A percentile compares a stretch with the other conserved stretches of the same genome.
These are phyloP conservation scores for Pseudobourletiella spinata DNA, from an alignment of 1,140 invertebrate species.

Conservation along the genomic window DNA sequence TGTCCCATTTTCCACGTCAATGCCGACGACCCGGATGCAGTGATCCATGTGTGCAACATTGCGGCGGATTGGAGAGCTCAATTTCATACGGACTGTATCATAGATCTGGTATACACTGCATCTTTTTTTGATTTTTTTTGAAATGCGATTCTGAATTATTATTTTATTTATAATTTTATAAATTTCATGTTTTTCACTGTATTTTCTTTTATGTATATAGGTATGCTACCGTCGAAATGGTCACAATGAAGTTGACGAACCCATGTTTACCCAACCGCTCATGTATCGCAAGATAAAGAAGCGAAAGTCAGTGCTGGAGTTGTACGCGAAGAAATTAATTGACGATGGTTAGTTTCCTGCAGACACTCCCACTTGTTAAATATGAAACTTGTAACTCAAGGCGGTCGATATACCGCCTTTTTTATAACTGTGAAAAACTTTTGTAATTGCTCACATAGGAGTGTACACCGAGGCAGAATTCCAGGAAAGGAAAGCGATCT, in stretches of 20 bases:
- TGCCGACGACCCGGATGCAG: conserved; percentile 95
- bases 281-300: conserved; percentile 95
- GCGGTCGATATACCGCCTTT: no score
- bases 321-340: no score
- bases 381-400: no score
- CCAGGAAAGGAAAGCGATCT: conserved; percentile 78
- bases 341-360: no score
- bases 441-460: no score
- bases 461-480: conserved; percentile 83
- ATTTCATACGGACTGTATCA: conserved; percentile 97
- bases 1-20: conserved; percentile 99
- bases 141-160: no score
- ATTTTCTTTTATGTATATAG: not conserved
- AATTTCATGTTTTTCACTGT: conserved; percentile 13
- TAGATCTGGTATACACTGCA: conserved; percentile 58
- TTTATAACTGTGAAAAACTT: no score
- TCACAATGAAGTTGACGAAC: conserved; percentile 99
- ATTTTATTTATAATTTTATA: no score
- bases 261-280: conserved; percentile 99
- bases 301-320: conserved; percentile 68
- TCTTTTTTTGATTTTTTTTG: no score
- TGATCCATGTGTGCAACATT: conserved; percentile 95
- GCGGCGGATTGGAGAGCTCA: conserved; percentile 96
- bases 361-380: no score
- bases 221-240: conserved; percentile 91